Base-by-base conservation (phyloP, 2,797 vertebrate genomes). In the Manis pentadactyla region DNA sequence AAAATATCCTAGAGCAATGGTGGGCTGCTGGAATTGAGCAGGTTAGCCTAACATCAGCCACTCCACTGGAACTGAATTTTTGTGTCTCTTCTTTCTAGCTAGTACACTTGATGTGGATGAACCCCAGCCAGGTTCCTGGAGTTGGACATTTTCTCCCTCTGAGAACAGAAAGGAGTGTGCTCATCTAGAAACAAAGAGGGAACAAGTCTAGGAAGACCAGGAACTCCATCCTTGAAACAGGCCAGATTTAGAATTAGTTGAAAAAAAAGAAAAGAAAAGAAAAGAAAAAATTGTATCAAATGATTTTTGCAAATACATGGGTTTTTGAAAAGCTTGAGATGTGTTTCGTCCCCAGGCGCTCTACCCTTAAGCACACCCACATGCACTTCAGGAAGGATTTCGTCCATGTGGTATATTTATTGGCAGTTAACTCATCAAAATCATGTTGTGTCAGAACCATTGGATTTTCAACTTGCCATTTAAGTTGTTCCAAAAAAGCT, bases 401-500 rank as follows among this genome's bases (percentile, higher is more conserved):
- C 49, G 92, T 90, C 95, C 97, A 92, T 93, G 88, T 93, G 92
- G 93, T 75, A 53, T 55, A 85, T 82, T 96, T 84, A 96, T 29
- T 69, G 84, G 84, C 73, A 64, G 84, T 94, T 92, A 97, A 94
- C 84, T 92, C 89, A 87, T 97, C 93, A 97, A 97, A 92, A 89
- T 95, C 66, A 71, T 93, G 79, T 95, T 93, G 75, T 97, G 93
- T 97, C 95, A 97, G 79, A 96, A 83, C 34, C 64, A 92, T 75
- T 97, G 94, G 93, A 97, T 96, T 97, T 97, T 74, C 78, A 90
- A 94, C 77, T 97, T 97, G 81, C 85, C 92, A 97, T 97, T 96
- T 97, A 95, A 93, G 74, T 95, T 92, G 55, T 94, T 96, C 64
- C 64, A 78, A 96, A 95, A 95, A 92, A 90, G 14, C 90, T 85